These are phyloP conservation scores for Epinephelus coioides DNA, from an alignment of 2,797 vertebrate species.

Conservation along the genomic window DNA sequence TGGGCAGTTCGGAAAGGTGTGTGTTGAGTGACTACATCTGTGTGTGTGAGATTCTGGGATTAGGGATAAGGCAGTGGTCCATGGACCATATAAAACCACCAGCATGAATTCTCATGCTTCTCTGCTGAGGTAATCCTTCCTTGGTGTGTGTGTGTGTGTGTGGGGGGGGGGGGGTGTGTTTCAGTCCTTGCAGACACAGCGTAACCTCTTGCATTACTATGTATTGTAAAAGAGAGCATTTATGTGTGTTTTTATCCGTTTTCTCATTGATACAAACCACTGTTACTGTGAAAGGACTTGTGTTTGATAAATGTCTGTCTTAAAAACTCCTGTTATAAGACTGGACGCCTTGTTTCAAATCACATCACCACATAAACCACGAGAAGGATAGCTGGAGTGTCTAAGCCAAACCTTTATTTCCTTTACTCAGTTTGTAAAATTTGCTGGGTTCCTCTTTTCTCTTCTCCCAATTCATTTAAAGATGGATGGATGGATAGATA, in stretches of 20 bases:
- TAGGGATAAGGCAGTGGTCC: slow-evolving; percentile 61
- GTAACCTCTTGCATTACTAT: slow-evolving; percentile 34
- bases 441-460: background rate
- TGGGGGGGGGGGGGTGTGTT: slow-evolving; percentile 41
- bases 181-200: slow-evolving; percentile 41
- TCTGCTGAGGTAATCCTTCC: slow-evolving; percentile 70
- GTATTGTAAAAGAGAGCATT: slow-evolving; percentile 41
- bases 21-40: slow-evolving; percentile 37
- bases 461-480: background rate
- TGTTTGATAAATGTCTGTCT: slow-evolving; percentile 60
- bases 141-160: slow-evolving; percentile 44
- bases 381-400: slow-evolving; percentile 20
- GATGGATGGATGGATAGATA: background rate
- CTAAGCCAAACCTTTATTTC: slow-evolving; percentile 13
- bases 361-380: slow-evolving; percentile 22
- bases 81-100: slow-evolving; percentile 71
- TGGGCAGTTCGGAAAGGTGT: slow-evolving; percentile 50
- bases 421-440: background rate
- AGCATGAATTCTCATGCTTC: slow-evolving; percentile 72
- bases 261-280: slow-evolving; percentile 5
- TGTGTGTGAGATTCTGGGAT: slow-evolving; percentile 48
- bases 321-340: slow-evolving; percentile 50
- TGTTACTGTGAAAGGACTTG: slow-evolving; percentile 36
- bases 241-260: background rate
- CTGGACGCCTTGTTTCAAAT: slow-evolving; percentile 60